Conservation (phyloP, 2,113 vertebrate species). For the Macquaria australasica region DNA sequence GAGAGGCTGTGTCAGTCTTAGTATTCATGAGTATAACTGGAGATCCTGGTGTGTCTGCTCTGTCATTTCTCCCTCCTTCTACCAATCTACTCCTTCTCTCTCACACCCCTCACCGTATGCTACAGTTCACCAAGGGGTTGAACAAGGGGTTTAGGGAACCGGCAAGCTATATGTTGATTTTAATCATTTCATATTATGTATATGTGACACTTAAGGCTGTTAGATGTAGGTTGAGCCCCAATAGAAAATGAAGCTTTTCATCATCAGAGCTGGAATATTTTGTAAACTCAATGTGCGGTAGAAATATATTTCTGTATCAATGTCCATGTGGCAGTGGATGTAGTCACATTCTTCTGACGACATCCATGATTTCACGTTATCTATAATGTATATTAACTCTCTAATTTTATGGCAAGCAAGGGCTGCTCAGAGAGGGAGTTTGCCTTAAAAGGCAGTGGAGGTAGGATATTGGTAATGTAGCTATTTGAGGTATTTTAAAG, state of each 20-base stretch:
- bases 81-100: background rate
- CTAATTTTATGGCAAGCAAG: background rate
- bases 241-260: too few relatives aligned
- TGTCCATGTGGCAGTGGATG: background rate
- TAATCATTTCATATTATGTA: too few relatives aligned
- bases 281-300: background rate
- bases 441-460: background rate
- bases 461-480: background rate
- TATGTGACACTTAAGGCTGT: too few relatives aligned
- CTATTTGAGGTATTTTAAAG: background rate
- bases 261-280: too few relatives aligned
- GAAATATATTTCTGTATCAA: background rate
- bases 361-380: background rate
- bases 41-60: background rate
- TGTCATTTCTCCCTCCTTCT: background rate
- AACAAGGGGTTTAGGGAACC: too few relatives aligned
- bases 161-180: too few relatives aligned
- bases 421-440: background rate
- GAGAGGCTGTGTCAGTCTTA: background rate
- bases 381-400: background rate
- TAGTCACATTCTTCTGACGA: too few relatives aligned
- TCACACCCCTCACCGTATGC: too few relatives aligned
- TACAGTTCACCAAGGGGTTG: too few relatives aligned
- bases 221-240: too few relatives aligned
- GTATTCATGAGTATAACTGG: constrained; percentile 19